Conservation (phyloP, 1,140 invertebrate species). For the Macrocentrus cingulum region DNA sequence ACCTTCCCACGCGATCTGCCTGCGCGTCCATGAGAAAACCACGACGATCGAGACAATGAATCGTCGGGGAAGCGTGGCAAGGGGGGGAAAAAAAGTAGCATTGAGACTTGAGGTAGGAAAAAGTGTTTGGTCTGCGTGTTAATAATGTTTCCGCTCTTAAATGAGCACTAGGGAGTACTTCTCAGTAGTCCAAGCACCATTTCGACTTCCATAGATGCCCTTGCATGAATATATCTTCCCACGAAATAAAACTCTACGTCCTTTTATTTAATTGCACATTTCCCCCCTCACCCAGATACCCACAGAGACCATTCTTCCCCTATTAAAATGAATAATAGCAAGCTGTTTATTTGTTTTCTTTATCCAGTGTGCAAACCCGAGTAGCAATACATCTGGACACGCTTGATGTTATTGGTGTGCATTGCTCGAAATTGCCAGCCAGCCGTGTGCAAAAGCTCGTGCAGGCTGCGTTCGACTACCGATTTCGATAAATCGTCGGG, state of each 20-base stretch:
- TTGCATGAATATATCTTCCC: background rate
- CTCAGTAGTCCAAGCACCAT: background rate
- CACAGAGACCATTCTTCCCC: too few species aligned
- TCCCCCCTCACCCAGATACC: too few species aligned
- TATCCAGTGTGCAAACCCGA: too few species aligned
- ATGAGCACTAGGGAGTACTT: conserved; percentile 32
- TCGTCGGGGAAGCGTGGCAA: conserved; percentile 26
- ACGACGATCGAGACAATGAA: conserved; percentile 51
- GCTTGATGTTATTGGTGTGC: background rate
- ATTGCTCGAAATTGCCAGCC: background rate
- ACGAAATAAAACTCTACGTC: conserved; percentile 2
- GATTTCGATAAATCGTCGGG: conserved; percentile 17
- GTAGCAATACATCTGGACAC: too few species aligned
- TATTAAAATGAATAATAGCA: too few species aligned
- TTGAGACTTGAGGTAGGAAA: conserved; percentile 25
- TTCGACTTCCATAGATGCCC: background rate
- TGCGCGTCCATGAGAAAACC: conserved; percentile 46
- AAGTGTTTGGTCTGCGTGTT: conserved; percentile 39
- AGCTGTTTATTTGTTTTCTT: too few species aligned
- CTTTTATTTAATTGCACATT: too few species aligned
- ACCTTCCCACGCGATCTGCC: conserved; percentile 53
- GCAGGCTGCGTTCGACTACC: conserved; percentile 6
- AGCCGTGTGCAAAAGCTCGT: conserved; percentile 1
- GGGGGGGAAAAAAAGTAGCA: conserved; percentile 3
- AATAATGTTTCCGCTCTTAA: conserved; percentile 55